Base-by-base conservation (phyloP, 64 coral and sea anemone species). In the Montipora sp. region DNA sequence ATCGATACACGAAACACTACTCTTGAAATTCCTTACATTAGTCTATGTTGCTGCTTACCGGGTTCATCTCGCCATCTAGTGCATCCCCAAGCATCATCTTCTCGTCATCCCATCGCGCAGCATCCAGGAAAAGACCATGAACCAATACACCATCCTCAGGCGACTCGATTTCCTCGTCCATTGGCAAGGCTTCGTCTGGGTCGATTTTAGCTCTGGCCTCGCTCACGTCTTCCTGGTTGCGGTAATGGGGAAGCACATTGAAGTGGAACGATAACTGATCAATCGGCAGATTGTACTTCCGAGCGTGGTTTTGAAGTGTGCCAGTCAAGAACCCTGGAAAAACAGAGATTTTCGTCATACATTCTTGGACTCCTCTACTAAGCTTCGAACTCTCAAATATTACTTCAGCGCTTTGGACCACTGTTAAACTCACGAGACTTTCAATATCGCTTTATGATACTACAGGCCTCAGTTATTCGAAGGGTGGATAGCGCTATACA, bases 231-330 rank as follows among this genome's bases (percentile, higher is more conserved):
- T 99, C 98, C 51, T 99, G 98, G 11, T 96, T 96, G 48, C 98
- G 95, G 53, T 99, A 99, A 48, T 92, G 82, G 3, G 94, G 75
- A 65, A 91, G 80, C 0, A 99, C 89, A 61, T 91, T 99, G 73
- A 81, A 99, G 84, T 83, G 93, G 80, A 99, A 99, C 8, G 98
- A 96, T 58, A 99, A 89, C 81, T 99, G 94, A 67, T 99, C 98
- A 43, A 99, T 99, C 12, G 98, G 98, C 21, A 92, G 92, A 71
- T 99, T 99, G 89, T 99, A 99, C 80, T 99, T 99, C 11, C 98
- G 94, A 65, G 98, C 98, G 86, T 99, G 98, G 75, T 99, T 99
- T 76, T 99, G 98, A n/a, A 99, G 87, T 1, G 98, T 92, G 4
- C 98, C 98, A 22, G 98, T 99, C 14, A 99, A 84, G 77, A 99